Percentiles rank a stretch among this genome's conserved stretches.
These are phyloP conservation scores for Formica aserva DNA, from an alignment of 2,888 invertebrate species.

Conservation along the genomic window DNA sequence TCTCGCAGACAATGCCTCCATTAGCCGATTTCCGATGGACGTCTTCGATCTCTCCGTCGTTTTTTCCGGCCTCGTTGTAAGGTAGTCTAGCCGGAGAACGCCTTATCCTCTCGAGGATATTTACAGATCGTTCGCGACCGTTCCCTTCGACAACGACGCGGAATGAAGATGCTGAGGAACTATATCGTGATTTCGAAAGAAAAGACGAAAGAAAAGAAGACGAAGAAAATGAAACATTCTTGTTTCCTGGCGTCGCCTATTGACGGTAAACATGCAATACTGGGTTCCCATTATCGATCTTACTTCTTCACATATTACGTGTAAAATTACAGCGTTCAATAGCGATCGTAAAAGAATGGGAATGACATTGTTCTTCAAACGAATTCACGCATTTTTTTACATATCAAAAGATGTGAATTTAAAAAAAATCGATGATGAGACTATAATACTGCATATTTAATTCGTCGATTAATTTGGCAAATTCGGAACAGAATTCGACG, in stretches of 20 bases:
- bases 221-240: neutral
- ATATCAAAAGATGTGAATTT: neutral
- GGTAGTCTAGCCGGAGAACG: conserved; percentile 7
- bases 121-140: conserved; percentile 24
- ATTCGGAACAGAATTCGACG: neutral
- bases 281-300: neutral
- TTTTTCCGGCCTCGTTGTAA: conserved; percentile 35
- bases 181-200: neutral
- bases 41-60: conserved; percentile 32
- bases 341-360: neutral
- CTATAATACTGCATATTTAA: neutral
- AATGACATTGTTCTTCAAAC: neutral
- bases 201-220: neutral
- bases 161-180: conserved; percentile 6
- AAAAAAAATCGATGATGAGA: neutral
- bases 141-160: conserved; percentile 15
- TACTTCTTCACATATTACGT: neutral
- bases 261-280: conserved; percentile 10
- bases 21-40: conserved; percentile 71
- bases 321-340: neutral
- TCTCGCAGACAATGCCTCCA: conserved; percentile 79
- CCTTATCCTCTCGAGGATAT: conserved; percentile 31
- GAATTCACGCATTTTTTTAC: neutral
- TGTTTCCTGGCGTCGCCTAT: neutral
- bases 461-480: neutral